phyloP scores from a whole-genome alignment of 2,888 invertebrate species.

The Heliconius ethilla region DNA sequence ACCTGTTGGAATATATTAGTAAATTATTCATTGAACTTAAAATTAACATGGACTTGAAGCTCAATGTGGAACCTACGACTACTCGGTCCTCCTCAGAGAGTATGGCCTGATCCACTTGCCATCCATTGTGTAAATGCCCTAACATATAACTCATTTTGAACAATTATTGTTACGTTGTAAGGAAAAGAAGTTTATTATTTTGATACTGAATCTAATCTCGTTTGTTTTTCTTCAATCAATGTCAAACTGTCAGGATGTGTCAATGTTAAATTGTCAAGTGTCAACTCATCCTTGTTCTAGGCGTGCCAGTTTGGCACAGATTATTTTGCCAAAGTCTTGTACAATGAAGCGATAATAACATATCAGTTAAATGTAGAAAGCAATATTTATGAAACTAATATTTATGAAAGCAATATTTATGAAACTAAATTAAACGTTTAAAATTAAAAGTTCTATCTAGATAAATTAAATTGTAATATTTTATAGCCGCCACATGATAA shows the following conservation, averaged over 20 bases:
- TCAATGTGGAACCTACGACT: conserved; percentile 86
- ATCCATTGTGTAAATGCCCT: conserved; percentile 99
- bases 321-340: background rate
- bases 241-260: background rate
- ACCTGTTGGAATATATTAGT: conserved; percentile 79
- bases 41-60: background rate
- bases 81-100: conserved; percentile 99
- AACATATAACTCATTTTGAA: conserved; percentile 98
- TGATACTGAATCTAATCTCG: background rate
- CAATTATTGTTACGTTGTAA: background rate
- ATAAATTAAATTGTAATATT: too few species aligned
- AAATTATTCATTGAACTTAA: conserved; percentile 1
- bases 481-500: too few species aligned
- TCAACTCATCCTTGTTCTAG: background rate
- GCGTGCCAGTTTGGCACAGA: background rate
- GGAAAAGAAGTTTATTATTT: background rate
- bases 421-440: background rate
- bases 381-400: background rate
- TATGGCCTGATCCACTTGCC: conserved; percentile 99
- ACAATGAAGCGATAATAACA: too few species aligned
- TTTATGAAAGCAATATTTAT: background rate
- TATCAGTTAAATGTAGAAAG: background rate
- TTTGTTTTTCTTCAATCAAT: background rate
- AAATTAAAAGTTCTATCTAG: background rate
- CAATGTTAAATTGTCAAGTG: background rate